Base-by-base conservation (phyloP, 1,140 invertebrate genomes). In the Ooceraea biroi region DNA sequence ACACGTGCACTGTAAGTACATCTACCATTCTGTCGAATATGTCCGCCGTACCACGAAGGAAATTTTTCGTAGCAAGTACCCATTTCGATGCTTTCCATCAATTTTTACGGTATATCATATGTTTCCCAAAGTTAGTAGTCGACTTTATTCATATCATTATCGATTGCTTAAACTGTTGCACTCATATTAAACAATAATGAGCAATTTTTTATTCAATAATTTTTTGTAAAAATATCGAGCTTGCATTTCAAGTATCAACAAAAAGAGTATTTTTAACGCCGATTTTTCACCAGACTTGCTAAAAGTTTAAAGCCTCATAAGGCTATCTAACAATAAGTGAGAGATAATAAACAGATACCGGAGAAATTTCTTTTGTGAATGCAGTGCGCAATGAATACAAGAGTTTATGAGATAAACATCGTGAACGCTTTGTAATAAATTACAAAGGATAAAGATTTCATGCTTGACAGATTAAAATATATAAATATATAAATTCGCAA, bases 1-100 rank as follows among this genome's bases (percentile, higher is more conserved):
- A 82, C 96, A 97, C 91, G 97, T 97, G 84, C 97, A 98, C 94
- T 98, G 97, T 98, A 94, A 98, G 97, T 97, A 95, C 27, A 69
- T 58, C 60, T 8, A 41, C 60, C 17, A 50, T 50, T 73, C 10
- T 12, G 19, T 69, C 65, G 7, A 8, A 12, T 36, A n/a, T 12
- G 8, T 57, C 5, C 11, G 17, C 19, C 22, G 1, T 25, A 46
- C 36, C 48, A 57, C 48, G 25, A 80, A 46, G 12, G 22, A 71
- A 0, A 69, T 57, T 71, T 71, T 66, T 57, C 25, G 12, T 11
- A 76, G 3, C n/a, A n/a, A n/a, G 10, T 41, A 30, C 2, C 7
- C 50, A 2, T 58, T 58, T 8, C 11, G 10, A 58, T 1, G 44
- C 27, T 25, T 60, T 60, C 44, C 22, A 44, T 44, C 3, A 44